phyloP scores from a whole-genome alignment of 1,140 invertebrate genomes.

The Magallana angulata region DNA sequence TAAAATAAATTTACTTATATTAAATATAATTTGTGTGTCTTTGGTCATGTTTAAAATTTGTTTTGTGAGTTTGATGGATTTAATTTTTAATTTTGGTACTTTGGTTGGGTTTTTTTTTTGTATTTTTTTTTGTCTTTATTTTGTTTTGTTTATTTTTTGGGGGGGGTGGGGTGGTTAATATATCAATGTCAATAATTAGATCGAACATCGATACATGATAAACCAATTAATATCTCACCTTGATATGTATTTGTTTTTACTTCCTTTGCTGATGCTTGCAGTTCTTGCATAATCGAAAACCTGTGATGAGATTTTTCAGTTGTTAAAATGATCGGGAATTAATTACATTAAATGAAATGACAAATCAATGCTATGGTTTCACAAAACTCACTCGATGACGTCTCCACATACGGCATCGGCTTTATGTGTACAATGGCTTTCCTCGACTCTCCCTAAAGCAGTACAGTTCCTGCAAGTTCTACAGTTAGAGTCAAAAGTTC shows the following conservation, averaged over 20 bases:
- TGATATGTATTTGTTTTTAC: background rate
- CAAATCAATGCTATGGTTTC: background rate
- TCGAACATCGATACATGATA: background rate
- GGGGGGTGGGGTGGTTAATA: no score
- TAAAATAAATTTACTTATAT: no score
- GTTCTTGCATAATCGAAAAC: background rate
- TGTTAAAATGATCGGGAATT: background rate
- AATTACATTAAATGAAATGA: background rate
- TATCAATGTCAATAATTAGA: background rate
- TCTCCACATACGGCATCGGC: constrained; percentile 11
- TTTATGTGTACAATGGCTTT: background rate
- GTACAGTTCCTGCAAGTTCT: constrained; percentile 17
- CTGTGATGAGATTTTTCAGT: background rate
- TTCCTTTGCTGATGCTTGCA: background rate
- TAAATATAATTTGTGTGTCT: no score
- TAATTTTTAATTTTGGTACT: no score
- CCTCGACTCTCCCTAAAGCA: background rate
- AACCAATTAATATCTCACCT: background rate
- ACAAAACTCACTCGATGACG: background rate
- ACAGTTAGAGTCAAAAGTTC: background rate
- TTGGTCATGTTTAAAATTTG: no score
- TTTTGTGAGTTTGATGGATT: no score
- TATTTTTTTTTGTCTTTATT: no score
- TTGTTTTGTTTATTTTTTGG: no score
- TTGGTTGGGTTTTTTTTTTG: no score